Evolutionary conservation across 2,888 invertebrate species (phyloP).

Genomic region (Ormyrus pomaceus): DNA sequence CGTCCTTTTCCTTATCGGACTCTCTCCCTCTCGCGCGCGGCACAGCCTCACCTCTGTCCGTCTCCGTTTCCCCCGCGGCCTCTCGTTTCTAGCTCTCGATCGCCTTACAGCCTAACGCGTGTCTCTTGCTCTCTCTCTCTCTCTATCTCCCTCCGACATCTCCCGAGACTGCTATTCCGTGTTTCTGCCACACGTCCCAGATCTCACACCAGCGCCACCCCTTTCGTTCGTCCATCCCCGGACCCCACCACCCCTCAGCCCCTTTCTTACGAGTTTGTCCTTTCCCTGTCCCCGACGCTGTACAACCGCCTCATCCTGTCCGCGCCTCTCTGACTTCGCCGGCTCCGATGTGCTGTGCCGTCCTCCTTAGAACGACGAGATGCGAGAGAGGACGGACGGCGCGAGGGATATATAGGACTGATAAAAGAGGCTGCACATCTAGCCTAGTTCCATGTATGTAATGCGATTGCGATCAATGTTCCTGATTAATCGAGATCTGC

Average conservation of each 20-base stretch:
- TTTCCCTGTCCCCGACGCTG: conserved; percentile 32
- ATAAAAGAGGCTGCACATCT: conserved; percentile 12
- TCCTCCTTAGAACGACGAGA: not conserved
- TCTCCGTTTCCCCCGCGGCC: conserved; percentile 42
- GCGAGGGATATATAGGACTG: not conserved
- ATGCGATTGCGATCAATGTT: not conserved
- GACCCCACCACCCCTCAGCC: not conserved
- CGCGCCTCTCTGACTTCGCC: conserved; percentile 22
- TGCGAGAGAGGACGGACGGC: not conserved
- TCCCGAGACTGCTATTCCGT: conserved; percentile 56
- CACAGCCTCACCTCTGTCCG: conserved; percentile 26
- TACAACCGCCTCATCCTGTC: conserved; percentile 54
- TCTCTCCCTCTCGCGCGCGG: conserved; percentile 41
- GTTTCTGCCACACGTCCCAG: conserved; percentile 70
- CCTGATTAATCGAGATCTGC: not conserved
- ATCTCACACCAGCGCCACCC: conserved; percentile 58
- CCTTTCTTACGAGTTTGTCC: conserved; percentile 47
- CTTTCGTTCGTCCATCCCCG: conserved; percentile 17
- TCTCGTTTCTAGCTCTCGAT: conserved; percentile 54
- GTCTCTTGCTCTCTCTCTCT: conserved; percentile 55
- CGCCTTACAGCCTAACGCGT: conserved; percentile 53
- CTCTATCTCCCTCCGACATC: conserved; percentile 56
- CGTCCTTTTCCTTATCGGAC: conserved; percentile 52
- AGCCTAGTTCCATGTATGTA: not conserved
- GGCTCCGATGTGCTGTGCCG: conserved; percentile 11